A percentile compares a stretch with the other conserved stretches of the same genome.
These are phyloP conservation scores for Pangasianodon gigas DNA, from an alignment of 2,113 vertebrate genomes.

Conservation along the genomic window DNA sequence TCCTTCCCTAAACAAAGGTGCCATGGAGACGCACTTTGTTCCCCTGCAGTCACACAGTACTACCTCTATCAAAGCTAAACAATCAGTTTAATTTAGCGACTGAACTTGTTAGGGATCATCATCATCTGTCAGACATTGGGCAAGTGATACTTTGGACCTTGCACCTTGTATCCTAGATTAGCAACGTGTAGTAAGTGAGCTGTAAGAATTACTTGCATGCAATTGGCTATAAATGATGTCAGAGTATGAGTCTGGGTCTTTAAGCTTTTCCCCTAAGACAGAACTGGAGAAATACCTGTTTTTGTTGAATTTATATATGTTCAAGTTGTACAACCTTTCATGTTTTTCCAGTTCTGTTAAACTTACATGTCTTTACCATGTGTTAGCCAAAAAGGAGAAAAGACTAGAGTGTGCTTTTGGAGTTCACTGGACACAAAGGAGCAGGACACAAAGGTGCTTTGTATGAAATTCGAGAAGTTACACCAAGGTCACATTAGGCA, in stretches of 20 bases:
- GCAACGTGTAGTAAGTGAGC: not conserved
- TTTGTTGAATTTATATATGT: not conserved
- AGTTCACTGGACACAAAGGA: not conserved
- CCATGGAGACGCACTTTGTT: constrained; percentile 9
- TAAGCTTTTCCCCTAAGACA: not conserved
- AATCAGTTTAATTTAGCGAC: not conserved
- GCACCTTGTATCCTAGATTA: not conserved
- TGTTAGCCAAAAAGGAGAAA: not conserved
- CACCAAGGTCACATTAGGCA: not conserved
- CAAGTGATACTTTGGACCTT: not conserved
- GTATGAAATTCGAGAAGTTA: constrained; percentile 15
- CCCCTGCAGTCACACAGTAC: not conserved
- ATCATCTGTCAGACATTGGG: not conserved
- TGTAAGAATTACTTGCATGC: not conserved
- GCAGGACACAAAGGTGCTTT: not conserved
- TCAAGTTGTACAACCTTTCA: not conserved
- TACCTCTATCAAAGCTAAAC: not conserved
- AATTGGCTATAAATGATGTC: not conserved
- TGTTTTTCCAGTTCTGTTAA: not conserved
- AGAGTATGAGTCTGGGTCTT: not conserved
- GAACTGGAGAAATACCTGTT: constrained; percentile 8
- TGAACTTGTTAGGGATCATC: no score
- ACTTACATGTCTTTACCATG: not conserved
- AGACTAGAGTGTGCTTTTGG: not conserved
- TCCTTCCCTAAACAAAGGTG: not conserved